phyloP scores from a whole-genome alignment of 2,113 vertebrate species.

The Furnarius figulus region DNA sequence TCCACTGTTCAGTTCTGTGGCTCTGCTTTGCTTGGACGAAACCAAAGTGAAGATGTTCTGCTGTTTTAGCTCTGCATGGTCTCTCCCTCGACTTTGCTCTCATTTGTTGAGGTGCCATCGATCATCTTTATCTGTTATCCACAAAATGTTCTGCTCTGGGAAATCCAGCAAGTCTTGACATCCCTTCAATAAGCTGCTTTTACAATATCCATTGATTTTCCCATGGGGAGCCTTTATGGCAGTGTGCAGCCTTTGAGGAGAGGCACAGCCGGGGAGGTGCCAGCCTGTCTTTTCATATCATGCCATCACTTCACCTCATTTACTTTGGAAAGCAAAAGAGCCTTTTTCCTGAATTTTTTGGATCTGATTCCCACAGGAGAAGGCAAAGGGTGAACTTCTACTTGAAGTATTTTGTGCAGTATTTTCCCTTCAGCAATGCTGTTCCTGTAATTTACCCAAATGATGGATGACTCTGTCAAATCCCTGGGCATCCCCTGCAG shows the following conservation, averaged over 20 bases:
- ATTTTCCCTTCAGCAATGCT: background rate
- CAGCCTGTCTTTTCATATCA: background rate
- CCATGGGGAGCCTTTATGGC: background rate
- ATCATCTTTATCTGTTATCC: background rate
- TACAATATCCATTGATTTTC: conserved; percentile 24
- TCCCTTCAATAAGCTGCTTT: background rate
- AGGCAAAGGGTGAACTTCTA: background rate
- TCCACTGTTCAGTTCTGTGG: background rate
- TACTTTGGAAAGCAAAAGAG: background rate
- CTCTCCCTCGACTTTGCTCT: background rate
- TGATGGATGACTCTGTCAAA: background rate
- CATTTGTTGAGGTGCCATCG: background rate
- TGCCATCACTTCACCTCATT: background rate
- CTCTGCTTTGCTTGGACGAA: background rate
- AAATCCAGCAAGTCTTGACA: background rate
- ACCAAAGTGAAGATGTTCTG: background rate
- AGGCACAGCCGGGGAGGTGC: background rate
- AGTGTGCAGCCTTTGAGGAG: background rate
- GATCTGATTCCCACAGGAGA: background rate
- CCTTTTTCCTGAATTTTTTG: background rate
- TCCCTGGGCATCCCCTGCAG: background rate
- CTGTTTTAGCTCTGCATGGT: background rate
- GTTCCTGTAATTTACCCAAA: background rate
- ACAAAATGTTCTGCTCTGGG: background rate
- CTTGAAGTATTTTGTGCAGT: background rate